Base-by-base conservation (phyloP, 53 echinoderm and acorn worm species). In the Arbacia lixula region DNA sequence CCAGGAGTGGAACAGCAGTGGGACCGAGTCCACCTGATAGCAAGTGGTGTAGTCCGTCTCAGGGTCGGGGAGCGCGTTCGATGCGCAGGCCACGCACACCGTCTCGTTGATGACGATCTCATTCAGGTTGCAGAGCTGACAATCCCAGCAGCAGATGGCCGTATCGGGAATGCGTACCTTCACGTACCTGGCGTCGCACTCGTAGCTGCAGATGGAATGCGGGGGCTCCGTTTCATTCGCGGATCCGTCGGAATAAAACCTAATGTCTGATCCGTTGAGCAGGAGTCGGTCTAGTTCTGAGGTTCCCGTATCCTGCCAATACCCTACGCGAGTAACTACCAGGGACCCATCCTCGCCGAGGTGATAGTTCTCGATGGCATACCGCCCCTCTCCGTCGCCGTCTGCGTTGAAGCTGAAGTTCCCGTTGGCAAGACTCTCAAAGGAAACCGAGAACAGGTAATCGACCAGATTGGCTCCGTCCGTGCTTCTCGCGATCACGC, bases 361-460 rank as follows among this genome's bases (percentile, higher is more conserved):
- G 25, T 85, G 90, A 24, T 90, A 89, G 25, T 95, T 91, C 51
- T 89, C 76, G 5, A 95, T 89, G 36, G 87, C 87, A 60, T 95
- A 95, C 41, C 89, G 71, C 12, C 91, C 89, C n/a, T 62, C 49
- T 0, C 91, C 89, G 75, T 93, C 93, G 0, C 95, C 93, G 12
- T 87, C 56, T 3, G 30, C 68, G 64, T 91, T 87, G 31, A 95
- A 95, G 12, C 63, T 75, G n/a, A 95, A 78, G 4, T 68, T 40
- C 36, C 95, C 95, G 56, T 95, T 95, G 29, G 89, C 89, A 22
- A 93, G 68, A 77, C 95, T 95, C 35, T 85, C 72, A 71, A 91
- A 95, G 34, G 72, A 37, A 0, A 64, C 65, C 3, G 79, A 37
- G 55, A 56, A 76, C 8, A 95, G 67, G 40, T 93, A 86, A 3